These are phyloP conservation scores for Prosapia bicincta DNA, from an alignment of 2,888 invertebrate species.

Conservation along the genomic window DNA sequence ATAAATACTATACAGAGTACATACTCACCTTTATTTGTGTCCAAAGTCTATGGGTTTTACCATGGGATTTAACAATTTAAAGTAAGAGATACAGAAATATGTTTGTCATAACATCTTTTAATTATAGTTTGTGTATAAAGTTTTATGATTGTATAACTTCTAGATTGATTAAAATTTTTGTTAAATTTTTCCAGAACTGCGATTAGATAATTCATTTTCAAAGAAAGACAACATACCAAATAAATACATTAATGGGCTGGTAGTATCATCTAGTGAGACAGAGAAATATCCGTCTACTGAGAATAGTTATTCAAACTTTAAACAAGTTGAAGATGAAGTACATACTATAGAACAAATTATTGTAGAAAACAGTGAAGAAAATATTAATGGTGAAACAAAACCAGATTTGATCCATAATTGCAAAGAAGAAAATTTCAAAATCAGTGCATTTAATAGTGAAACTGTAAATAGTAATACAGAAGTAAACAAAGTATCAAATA, in stretches of 20 bases:
- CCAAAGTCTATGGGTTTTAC: too few species aligned
- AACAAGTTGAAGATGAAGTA: too few species aligned
- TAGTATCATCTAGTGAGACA: not conserved
- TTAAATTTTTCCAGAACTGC: not conserved
- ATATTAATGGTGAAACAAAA: not conserved
- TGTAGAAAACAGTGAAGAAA: not conserved
- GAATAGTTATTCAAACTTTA: not conserved
- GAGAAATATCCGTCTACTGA: not conserved
- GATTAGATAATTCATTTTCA: not conserved
- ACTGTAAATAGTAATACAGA: not conserved
- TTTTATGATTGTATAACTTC: too few species aligned
- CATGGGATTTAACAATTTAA: too few species aligned
- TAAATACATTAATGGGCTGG: not conserved
- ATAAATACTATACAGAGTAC: too few species aligned
- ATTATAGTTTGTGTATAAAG: too few species aligned
- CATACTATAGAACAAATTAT: not conserved
- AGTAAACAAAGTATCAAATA: not conserved
- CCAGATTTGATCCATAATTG: not conserved
- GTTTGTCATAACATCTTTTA: too few species aligned
- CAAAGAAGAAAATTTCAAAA: too few species aligned
- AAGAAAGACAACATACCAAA: not conserved
- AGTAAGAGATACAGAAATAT: too few species aligned
- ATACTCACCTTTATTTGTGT: too few species aligned
- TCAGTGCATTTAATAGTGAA: too few species aligned
- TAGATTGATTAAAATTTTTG: too few species aligned